phyloP scores from a whole-genome alignment of 2,888 invertebrate species.

The Globia sparganii region DNA sequence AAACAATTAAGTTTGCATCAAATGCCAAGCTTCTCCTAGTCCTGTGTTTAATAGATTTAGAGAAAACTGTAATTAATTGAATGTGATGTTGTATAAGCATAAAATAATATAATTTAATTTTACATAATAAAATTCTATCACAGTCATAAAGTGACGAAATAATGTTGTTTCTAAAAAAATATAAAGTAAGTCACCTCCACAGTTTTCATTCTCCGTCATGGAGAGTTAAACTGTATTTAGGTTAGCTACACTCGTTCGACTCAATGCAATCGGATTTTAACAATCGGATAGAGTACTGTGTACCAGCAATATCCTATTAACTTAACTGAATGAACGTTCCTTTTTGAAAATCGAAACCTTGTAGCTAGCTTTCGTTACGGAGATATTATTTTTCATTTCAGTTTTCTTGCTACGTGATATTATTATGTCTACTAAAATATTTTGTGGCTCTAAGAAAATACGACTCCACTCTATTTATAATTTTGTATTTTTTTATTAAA shows the following conservation, averaged over 20 bases:
- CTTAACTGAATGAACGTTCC: slow-evolving; percentile 14
- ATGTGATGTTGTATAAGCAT: slow-evolving; percentile 58
- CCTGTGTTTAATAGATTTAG: slow-evolving; percentile 50
- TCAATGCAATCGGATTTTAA: slow-evolving; percentile 25
- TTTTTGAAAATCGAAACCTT: slow-evolving; percentile 11
- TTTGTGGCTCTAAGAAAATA: slow-evolving; percentile 17
- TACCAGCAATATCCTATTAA: slow-evolving; percentile 16
- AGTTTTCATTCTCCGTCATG: slow-evolving; percentile 1
- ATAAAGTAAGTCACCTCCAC: not conserved
- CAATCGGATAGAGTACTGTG: slow-evolving; percentile 26
- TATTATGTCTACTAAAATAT: slow-evolving; percentile 11
- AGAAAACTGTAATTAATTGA: slow-evolving; percentile 39
- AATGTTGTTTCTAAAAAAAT: not conserved
- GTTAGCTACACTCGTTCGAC: slow-evolving; percentile 7
- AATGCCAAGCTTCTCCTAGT: slow-evolving; percentile 61
- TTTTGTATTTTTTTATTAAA: slow-evolving; percentile 61
- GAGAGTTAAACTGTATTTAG: not conserved
- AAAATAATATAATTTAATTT: slow-evolving; percentile 19
- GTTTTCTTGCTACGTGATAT: not conserved
- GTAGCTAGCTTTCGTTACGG: not conserved
- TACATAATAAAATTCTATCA: not conserved
- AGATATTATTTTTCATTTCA: slow-evolving; percentile 1
- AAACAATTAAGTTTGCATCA: slow-evolving; percentile 45
- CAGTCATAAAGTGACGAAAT: not conserved
- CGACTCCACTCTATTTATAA: slow-evolving; percentile 35